A percentile compares a stretch with the other conserved stretches of the same genome.
Conservation (phyloP, 2,113 vertebrate species). For the Ptilonorhynchus violaceus region DNA sequence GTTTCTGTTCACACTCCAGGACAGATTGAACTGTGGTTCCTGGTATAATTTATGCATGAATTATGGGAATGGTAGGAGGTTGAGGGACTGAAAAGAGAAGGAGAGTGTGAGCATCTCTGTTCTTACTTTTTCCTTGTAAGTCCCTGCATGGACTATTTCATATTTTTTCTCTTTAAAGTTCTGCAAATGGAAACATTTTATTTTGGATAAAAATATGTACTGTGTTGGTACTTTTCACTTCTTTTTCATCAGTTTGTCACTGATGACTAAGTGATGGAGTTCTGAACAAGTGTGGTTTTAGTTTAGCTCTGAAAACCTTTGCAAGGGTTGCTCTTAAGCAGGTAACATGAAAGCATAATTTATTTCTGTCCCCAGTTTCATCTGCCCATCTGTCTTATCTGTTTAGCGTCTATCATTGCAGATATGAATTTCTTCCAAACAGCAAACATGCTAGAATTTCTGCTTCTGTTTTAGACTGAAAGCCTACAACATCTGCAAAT, state of each 20-base stretch:
- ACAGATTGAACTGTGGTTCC: not conserved
- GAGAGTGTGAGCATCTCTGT: not conserved
- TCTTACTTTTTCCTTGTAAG: not conserved
- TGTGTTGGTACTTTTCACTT: not conserved
- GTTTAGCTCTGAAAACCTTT: not conserved
- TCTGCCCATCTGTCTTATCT: not conserved
- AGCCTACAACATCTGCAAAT: not conserved
- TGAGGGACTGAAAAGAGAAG: not conserved
- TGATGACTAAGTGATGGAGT: not conserved
- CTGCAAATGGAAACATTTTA: not conserved
- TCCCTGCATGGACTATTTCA: not conserved
- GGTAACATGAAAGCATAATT: not conserved
- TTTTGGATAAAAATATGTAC: not conserved
- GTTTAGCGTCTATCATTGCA: not conserved
- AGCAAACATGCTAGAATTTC: not conserved
- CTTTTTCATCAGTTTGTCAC: constrained; percentile 3
- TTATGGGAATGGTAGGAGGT: not conserved
- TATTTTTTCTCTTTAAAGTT: not conserved
- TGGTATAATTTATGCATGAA: rapidly evolving
- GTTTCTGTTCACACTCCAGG: not conserved
- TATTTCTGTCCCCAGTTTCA: not conserved
- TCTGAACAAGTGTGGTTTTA: not conserved
- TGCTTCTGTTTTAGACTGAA: not conserved
- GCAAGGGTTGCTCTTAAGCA: not conserved
- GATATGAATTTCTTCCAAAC: not conserved